Base-by-base conservation (phyloP, 2,888 invertebrate species). In the Peribatodes rhomboidaria region DNA sequence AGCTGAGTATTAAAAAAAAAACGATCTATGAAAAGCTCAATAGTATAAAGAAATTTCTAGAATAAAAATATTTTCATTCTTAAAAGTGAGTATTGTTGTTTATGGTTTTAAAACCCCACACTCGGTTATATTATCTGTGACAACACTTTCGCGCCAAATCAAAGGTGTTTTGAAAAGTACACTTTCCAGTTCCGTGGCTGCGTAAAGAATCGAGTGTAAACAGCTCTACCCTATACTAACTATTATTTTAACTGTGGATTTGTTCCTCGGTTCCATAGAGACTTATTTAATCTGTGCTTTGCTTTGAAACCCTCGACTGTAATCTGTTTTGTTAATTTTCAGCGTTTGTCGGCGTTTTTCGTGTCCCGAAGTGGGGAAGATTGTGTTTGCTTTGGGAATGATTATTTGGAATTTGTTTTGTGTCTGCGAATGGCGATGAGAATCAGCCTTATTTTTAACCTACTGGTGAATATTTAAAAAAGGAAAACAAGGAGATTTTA, bases 251-350 rank as follows among this genome's bases (percentile, higher is more conserved):
- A 13, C 55, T 55, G 35, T 55, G 44, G n/a, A 35, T 50, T 18
- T 20, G 18, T 16, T 33, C 6, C 16, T 16, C 35, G 3, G 37
- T 50, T 35, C 13, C 50, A 10, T 49, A 49, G 16, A 14, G 16
- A 42, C 54, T 33, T 13, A 22, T 27, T 16, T 41, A 18, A 20
- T 44, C 44, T 55, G 20, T 46, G 35, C 10, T 20, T 50, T 16
- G 80, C 89, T 88, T 90, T 90, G 87, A 71, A 86, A 83, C 76
- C 79, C 77, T 79, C 83, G 80, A 87, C 86, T 84, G 88, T 91
- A 91, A 92, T 92, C 89, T 89, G 89, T 91, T 92, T 92, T 91
- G 91, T 92, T 92, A 92, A 91, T 91, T 91, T 86, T 77, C 80
- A 84, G 79, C 81, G 85, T 86, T 83, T 84, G 84, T 77, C 83